Evolutionary conservation across 2,113 vertebrate species (phyloP), one percentile per base, ranked within the genome.

Genomic region (Passer montanus): DNA sequence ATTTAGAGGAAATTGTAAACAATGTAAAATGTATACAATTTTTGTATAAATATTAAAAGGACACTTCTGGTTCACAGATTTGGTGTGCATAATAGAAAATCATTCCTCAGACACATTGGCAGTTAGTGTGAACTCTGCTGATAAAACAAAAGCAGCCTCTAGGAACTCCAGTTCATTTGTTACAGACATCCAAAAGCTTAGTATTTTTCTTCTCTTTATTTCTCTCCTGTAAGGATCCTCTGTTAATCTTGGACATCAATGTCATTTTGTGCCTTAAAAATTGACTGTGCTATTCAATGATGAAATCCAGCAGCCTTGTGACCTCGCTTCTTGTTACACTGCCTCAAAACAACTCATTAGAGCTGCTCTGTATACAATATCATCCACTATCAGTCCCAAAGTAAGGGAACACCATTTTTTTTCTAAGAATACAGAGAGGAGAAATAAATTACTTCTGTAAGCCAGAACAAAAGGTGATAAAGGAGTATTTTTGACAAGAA

Each of bases 1-100:
- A 59, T 73, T 79, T 59, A 72, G 43, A 93, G 70, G 44, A 67
- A 92, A 82, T 70, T 39, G 88, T 87, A 93, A 97, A 90, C 66
- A 76, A 84, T 69, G 33, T 83, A 86, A 33, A 78, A 56, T 56
- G n/a, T 22, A 56, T 56, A 14, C 55, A 13, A 64, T 87, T 69
- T 87, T 64, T 85, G 22, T 50, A 79, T 72, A 86, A 82, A 81
- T 84, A 86, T 64, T 83, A 83, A 93, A 93, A 94, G 31, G 46
- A 79, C 53, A 94, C 8, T 20, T 73, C 78, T 83, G 49, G 31
- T 85, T 92, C 89, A 92, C 53, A 90, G 92, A 56, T 91, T 91
- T 27, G 16, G 30, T 79, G n/a, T 72, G 4, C 15, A 23, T 62
- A 79, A 91, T 4, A 64, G 53, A 81, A 89, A 87, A 85, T 55